Percentiles rank a stretch among this genome's conserved stretches.
phyloP scores from a whole-genome alignment of 30 jellyfish, hydroid and myxozoan species.

The Clytia hemisphaerica region DNA sequence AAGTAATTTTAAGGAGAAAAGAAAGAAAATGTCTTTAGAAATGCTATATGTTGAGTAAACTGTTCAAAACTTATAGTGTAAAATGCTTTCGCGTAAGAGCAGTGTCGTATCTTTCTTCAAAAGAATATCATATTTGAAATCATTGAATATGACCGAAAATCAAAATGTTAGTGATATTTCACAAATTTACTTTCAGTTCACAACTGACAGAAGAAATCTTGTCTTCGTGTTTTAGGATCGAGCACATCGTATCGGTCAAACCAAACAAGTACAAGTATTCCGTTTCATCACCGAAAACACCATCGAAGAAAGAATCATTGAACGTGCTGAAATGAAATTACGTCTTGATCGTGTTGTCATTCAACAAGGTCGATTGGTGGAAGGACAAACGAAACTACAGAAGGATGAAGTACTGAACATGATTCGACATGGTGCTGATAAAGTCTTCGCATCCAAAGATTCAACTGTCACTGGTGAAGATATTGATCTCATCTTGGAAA shows the following conservation, averaged over 20 bases:
- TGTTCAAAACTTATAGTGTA: too few relatives aligned
- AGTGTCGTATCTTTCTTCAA: too few relatives aligned
- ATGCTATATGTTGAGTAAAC: too few relatives aligned
- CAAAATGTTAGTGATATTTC: too few relatives aligned
- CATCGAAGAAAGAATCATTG: conserved; percentile 95
- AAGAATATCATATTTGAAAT: too few relatives aligned
- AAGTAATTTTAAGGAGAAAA: too few relatives aligned
- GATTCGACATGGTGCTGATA: conserved; percentile 99
- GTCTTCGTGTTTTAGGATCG: conserved; percentile 83
- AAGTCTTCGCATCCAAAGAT: conserved; percentile 89
- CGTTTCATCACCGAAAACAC: conserved; percentile 94
- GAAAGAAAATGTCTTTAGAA: too few relatives aligned
- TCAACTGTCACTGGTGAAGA: conserved; percentile 87
- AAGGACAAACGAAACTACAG: conserved; percentile 70
- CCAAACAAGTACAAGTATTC: conserved; percentile 93
- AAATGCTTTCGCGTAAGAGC: too few relatives aligned
- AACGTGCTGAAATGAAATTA: conserved; percentile 96
- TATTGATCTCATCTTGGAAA: conserved; percentile 76
- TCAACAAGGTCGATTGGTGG: conserved; percentile 99
- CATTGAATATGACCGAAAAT: too few relatives aligned
- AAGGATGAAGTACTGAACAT: conserved; percentile 92
- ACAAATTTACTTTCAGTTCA: neutral
- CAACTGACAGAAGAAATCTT: too few relatives aligned
- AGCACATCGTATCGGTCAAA: conserved; percentile 99
- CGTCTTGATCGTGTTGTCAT: conserved; percentile 94